Conservation (phyloP, 92 coral and sea anemone species). For the Epizoanthus scotinus region DNA sequence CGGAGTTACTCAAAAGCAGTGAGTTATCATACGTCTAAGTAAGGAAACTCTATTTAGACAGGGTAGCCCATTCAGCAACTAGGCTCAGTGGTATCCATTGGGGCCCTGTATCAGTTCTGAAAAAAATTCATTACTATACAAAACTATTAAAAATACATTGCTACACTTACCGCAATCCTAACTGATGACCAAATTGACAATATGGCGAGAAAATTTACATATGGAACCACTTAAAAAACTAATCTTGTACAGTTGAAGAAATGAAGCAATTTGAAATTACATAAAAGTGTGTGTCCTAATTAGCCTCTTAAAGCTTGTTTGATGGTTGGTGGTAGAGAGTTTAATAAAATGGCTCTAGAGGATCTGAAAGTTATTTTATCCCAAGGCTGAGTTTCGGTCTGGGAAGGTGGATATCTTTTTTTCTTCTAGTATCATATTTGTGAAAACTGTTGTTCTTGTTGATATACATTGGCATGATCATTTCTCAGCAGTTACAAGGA, state of each 20-base stretch:
- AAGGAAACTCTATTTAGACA: too few species aligned
- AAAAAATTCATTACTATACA: not conserved
- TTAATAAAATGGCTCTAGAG: conserved; percentile 3
- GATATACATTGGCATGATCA: not conserved
- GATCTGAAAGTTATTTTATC: not conserved
- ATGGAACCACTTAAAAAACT: not conserved
- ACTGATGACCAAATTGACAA: too few species aligned
- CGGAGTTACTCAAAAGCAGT: too few species aligned
- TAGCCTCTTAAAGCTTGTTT: not conserved
- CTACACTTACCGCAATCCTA: not conserved
- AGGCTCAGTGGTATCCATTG: not conserved
- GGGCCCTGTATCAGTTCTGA: not conserved
- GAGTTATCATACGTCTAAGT: too few species aligned
- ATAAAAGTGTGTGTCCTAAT: not conserved
- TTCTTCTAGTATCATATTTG: conserved; percentile 8
- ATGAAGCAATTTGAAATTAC: not conserved
- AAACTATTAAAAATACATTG: not conserved
- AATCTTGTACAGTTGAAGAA: not conserved
- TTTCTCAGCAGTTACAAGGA: too few species aligned
- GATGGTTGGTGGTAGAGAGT: not conserved
- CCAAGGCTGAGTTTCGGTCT: not conserved
- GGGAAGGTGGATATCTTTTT: conserved; percentile 14
- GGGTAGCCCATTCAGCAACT: too few species aligned
- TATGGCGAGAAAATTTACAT: too few species aligned
- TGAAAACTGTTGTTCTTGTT: conserved; percentile 9